phyloP scores from a whole-genome alignment of 2,797 vertebrate species.

The Anguilla obscura region DNA sequence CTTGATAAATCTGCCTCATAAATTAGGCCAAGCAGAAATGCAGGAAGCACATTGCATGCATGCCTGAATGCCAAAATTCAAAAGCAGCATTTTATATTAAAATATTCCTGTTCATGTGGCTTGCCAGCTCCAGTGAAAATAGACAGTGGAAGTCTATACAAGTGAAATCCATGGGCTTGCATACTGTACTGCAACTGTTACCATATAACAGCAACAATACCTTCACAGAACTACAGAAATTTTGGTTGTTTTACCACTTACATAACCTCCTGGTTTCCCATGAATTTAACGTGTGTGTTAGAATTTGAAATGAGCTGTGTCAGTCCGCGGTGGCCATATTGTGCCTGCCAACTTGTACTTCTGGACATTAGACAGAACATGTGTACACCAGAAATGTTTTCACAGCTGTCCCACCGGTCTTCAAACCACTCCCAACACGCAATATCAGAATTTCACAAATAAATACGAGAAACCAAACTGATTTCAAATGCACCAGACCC shows the following conservation, averaged over 20 bases:
- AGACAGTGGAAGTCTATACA: not conserved
- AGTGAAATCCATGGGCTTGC: not conserved
- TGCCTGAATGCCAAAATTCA: too few species aligned
- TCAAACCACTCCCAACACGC: not conserved
- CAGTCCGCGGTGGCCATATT: not conserved
- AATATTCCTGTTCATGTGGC: not conserved
- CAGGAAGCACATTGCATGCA: too few species aligned
- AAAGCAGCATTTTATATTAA: not conserved
- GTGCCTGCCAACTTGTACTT: not conserved
- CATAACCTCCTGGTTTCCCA: too few species aligned
- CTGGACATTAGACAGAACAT: not conserved
- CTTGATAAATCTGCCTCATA: too few species aligned
- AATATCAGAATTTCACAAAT: not conserved
- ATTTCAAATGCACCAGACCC: not conserved
- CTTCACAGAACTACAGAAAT: too few species aligned
- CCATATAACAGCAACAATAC: not conserved
- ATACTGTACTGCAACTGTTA: not conserved
- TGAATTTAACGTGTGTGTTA: not conserved
- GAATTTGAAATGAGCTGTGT: not conserved
- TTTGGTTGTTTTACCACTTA: too few species aligned
- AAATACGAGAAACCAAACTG: not conserved
- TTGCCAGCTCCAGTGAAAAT: not conserved
- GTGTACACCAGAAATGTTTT: conserved; percentile 3
- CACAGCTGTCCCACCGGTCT: not conserved
- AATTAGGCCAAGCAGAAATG: too few species aligned